phyloP scores from a whole-genome alignment of 2,113 vertebrate genomes.

The Megaleporinus macrocephalus region DNA sequence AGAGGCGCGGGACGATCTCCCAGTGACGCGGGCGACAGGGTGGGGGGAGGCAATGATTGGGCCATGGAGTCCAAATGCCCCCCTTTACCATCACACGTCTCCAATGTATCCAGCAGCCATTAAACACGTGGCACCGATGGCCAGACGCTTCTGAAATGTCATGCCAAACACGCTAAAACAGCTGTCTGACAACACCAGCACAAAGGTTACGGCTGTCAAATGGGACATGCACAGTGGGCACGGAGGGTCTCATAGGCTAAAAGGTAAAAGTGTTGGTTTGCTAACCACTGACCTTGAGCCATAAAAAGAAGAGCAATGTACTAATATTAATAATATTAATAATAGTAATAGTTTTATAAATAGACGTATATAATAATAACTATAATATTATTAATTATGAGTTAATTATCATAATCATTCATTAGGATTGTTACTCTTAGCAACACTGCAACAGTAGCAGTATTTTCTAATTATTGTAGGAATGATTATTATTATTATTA shows the following conservation, averaged over 20 bases:
- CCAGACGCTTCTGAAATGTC: constrained; percentile 56
- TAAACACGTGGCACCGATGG: constrained; percentile 54
- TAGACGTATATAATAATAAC: background rate
- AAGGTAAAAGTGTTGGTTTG: constrained; percentile 16
- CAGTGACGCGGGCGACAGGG: constrained; percentile 38
- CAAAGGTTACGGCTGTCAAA: constrained; percentile 55
- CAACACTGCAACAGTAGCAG: too few relatives aligned
- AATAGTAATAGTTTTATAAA: too few relatives aligned
- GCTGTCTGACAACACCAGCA: constrained; percentile 55
- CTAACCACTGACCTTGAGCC: constrained; percentile 23
- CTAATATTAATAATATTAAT: background rate
- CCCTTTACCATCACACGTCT: constrained; percentile 50
- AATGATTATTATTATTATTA: too few relatives aligned
- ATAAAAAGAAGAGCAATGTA: background rate
- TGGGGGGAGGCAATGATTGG: constrained; percentile 66
- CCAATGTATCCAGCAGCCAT: constrained; percentile 57
- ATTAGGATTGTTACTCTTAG: too few relatives aligned
- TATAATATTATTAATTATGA: background rate
- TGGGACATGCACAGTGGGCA: constrained; percentile 27
- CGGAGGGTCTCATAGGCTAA: background rate
- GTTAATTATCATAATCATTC: too few relatives aligned
- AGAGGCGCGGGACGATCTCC: constrained; percentile 76
- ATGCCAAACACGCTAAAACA: constrained; percentile 58
- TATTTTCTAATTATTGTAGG: too few relatives aligned
- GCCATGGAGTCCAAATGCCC: constrained; percentile 59